Percentiles rank a stretch among this genome's conserved stretches.
These are phyloP conservation scores for Doryteuthis pealeii DNA, from an alignment of 1,140 invertebrate genomes.

Conservation along the genomic window DNA sequence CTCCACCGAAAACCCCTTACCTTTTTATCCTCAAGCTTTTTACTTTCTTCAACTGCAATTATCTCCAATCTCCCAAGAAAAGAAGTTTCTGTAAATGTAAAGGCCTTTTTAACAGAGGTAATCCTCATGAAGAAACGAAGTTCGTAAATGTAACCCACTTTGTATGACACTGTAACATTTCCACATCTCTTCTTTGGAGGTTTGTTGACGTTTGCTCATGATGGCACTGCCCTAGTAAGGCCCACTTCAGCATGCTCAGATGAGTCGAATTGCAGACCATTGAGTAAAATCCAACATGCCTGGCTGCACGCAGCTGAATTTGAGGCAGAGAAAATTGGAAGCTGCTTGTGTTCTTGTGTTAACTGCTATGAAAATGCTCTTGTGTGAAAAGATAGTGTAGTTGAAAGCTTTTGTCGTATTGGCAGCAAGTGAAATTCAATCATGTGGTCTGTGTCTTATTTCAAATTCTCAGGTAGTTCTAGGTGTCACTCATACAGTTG, in stretches of 20 bases:
- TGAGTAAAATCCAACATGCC: not conserved
- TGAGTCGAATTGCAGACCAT: not conserved
- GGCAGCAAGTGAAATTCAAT: too few species aligned
- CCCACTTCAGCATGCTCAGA: not conserved
- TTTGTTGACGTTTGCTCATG: not conserved
- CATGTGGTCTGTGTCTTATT: too few species aligned
- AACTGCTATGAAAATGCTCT: too few species aligned
- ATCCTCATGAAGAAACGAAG: not conserved
- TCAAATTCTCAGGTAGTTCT: too few species aligned
- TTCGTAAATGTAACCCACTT: not conserved
- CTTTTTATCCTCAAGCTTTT: not conserved
- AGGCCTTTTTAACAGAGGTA: not conserved
- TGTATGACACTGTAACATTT: slow-evolving; percentile 7
- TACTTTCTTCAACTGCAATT: not conserved
- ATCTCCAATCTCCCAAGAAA: not conserved
- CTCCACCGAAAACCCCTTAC: too few species aligned
- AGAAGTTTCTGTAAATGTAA: not conserved
- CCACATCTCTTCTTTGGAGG: not conserved
- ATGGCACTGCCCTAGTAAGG: not conserved
- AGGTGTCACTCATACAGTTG: too few species aligned
- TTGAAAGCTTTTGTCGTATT: too few species aligned
- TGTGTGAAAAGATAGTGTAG: too few species aligned
- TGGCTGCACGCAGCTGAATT: not conserved
- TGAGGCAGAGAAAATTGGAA: too few species aligned
- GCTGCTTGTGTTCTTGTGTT: too few species aligned